phyloP scores from a whole-genome alignment of 1,140 invertebrate genomes.

The Magallana angulata region DNA sequence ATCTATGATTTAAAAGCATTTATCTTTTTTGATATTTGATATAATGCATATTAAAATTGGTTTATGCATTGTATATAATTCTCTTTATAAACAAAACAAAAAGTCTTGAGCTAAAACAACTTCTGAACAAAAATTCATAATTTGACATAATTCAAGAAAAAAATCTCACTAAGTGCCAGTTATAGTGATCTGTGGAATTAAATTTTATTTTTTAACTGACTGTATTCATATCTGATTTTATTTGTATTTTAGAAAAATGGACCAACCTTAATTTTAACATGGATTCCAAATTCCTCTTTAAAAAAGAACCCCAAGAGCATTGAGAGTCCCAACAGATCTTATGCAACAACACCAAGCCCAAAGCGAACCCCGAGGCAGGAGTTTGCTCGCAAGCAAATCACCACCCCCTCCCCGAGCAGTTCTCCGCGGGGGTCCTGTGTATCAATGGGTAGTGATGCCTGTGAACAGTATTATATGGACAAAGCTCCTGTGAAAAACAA shows the following conservation, averaged over 20 bases:
- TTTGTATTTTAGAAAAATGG: slow-evolving; percentile 77
- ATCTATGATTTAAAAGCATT: too few species aligned
- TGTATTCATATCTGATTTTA: neutral
- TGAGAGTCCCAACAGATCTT: slow-evolving; percentile 80
- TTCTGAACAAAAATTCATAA: too few species aligned
- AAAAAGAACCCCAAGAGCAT: slow-evolving; percentile 90
- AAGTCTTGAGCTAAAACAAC: too few species aligned
- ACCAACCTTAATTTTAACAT: slow-evolving; percentile 92
- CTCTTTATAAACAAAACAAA: too few species aligned
- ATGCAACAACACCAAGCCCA: slow-evolving; percentile 69
- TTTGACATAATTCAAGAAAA: too few species aligned
- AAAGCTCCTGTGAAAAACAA: slow-evolving; percentile 37
- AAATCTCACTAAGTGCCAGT: too few species aligned
- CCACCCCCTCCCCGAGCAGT: slow-evolving; percentile 65
- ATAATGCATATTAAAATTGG: too few species aligned
- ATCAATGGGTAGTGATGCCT: slow-evolving; percentile 60
- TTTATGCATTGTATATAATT: too few species aligned
- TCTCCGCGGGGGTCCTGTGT: slow-evolving; percentile 63
- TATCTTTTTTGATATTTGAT: too few species aligned
- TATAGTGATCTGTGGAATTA: too few species aligned
- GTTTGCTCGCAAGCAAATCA: slow-evolving; percentile 68
- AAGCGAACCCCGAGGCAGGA: slow-evolving; percentile 73
- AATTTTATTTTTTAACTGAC: too few species aligned
- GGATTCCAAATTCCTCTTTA: slow-evolving; percentile 95
- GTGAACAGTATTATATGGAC: slow-evolving; percentile 52